Base-by-base conservation (phyloP, 2,797 vertebrate species). In the Bucorvus abyssinicus region DNA sequence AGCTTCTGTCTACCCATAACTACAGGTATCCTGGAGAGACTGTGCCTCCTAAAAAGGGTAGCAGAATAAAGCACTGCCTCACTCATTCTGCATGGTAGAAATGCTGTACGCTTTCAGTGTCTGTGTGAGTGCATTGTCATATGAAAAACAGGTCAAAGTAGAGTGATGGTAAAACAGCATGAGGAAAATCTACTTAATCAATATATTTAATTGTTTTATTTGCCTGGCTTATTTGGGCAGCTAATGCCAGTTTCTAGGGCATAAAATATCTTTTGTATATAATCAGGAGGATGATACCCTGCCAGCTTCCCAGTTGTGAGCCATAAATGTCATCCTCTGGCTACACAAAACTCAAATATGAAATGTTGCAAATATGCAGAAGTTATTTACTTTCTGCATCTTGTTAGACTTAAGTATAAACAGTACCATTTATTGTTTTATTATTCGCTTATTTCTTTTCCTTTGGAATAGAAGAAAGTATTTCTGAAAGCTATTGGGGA, bases 291-390 rank as follows among this genome's bases (percentile, higher is more conserved):
- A 65, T 12, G 0, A 56, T 71, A 87, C 57, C 49, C 30, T 74
- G 56, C 52, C 45, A 89, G 64, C 60, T 94, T 91, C 76, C 49
- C 56, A 70, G 44, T 77, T 93, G n/a, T 65, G 57, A 89, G 15
- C 50, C 74, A 30, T 57, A 77, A 91, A 83, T 68, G 27, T 77
- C 91, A 29, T 89, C 79, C 60, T 87, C 87, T 73, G 77, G 87
- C 74, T 87, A 83, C 17, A 34, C 24, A 79, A 91, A 88, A 64
- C 14, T 87, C 40, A 82, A 53, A 59, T 88, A 73, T 76, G 78
- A 89, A 94, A 89, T 36, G 18, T 94, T 94, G 70, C 32, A 94
- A 91, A 85, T 67, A 79, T 32, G 44, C 45, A 89, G 36, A 76
- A 88, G 73, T 68, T 1, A 45, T 74, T 94, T 78, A 32, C 49